phyloP scores from a whole-genome alignment of 37 sponge, comb jelly and placozoan genomes.

The Amphimedon queenslandica region DNA sequence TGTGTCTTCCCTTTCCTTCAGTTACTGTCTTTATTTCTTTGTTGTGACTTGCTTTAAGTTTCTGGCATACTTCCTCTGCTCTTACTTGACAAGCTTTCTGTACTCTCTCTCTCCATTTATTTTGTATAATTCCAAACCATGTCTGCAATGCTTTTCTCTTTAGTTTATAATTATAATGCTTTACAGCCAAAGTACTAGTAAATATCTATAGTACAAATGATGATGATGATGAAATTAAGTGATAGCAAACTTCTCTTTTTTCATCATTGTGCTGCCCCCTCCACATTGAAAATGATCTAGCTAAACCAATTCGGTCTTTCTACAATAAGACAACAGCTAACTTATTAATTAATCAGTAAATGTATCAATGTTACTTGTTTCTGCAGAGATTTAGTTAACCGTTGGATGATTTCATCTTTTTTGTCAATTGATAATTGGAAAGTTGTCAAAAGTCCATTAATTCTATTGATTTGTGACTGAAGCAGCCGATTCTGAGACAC shows the following conservation, averaged over 20 bases:
- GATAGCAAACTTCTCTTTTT: constrained; percentile 48
- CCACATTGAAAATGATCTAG: constrained; percentile 61
- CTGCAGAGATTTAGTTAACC: constrained; percentile 67
- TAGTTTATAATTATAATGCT: constrained; percentile 45
- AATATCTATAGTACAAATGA: constrained; percentile 10
- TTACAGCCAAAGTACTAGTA: constrained; percentile 48
- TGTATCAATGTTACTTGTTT: constrained; percentile 63
- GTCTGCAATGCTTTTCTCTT: constrained; percentile 48
- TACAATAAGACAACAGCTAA: neutral
- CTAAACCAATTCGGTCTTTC: constrained; percentile 57
- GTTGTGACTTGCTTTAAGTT: too few species aligned
- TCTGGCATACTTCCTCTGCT: too few species aligned
- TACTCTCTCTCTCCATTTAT: constrained; percentile 82
- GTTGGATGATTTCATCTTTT: constrained; percentile 84
- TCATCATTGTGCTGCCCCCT: constrained; percentile 48
- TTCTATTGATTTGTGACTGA: too few species aligned
- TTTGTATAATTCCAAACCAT: constrained; percentile 77
- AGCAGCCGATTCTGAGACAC: too few species aligned
- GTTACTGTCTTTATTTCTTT: neutral
- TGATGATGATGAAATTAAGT: neutral
- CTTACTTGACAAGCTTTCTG: constrained; percentile 94
- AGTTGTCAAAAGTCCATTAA: constrained; percentile 69
- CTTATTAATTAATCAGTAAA: neutral
- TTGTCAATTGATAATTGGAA: constrained; percentile 72
- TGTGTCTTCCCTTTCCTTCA: too few species aligned